These are phyloP conservation scores for Mungos mungo DNA, from an alignment of 2,113 vertebrate species.

Conservation along the genomic window DNA sequence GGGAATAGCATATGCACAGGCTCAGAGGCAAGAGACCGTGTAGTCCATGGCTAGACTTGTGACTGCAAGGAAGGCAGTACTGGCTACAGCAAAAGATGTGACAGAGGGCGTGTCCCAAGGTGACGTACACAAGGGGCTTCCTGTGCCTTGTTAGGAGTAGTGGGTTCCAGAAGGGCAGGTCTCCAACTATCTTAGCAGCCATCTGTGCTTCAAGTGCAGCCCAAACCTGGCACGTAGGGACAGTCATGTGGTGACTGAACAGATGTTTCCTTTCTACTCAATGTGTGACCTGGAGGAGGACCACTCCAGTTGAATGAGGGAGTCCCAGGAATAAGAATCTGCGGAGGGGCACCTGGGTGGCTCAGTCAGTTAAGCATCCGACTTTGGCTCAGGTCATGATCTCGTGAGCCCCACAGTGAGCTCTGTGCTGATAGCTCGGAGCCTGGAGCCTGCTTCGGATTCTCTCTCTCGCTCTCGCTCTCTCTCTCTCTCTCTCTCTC, in stretches of 20 bases:
- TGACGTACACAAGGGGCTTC: rapidly evolving
- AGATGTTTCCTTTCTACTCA: background rate
- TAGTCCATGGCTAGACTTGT: background rate
- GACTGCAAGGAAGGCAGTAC: too few species aligned
- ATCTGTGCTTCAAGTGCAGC: background rate
- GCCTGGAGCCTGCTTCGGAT: too few species aligned
- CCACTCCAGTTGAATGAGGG: background rate
- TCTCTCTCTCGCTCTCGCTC: too few species aligned
- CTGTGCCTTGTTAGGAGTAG: background rate
- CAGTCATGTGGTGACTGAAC: too few species aligned
- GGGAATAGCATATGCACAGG: background rate
- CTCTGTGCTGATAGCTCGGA: too few species aligned
- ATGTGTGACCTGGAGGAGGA: background rate
- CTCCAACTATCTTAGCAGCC: background rate
- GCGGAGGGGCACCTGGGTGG: background rate
- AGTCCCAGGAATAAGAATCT: background rate
- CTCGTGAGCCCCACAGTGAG: too few species aligned
- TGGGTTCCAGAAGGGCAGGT: background rate
- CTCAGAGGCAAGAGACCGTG: background rate
- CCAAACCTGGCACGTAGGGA: background rate
- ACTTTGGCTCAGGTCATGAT: too few species aligned
- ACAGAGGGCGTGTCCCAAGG: background rate
- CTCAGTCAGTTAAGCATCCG: too few species aligned
- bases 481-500: too few species aligned
- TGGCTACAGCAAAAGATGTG: background rate